A percentile compares a stretch with the other conserved stretches of the same genome.
These are phyloP conservation scores for Epinephelus awoara DNA, from an alignment of 2,797 vertebrate species.

Conservation along the genomic window DNA sequence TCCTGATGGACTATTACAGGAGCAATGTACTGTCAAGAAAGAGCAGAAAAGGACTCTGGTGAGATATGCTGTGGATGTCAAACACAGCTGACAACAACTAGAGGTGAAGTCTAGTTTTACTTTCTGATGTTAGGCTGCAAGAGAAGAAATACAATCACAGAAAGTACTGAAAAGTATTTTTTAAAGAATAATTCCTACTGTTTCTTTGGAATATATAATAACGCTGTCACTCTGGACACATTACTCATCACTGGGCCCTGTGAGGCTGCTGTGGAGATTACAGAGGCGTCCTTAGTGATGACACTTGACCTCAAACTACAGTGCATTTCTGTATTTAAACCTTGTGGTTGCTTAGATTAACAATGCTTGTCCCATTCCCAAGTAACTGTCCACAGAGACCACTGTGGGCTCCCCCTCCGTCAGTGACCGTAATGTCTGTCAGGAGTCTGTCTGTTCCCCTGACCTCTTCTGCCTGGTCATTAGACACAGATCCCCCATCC, in stretches of 20 bases:
- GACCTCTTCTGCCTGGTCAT: constrained; percentile 69
- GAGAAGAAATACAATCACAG: not conserved
- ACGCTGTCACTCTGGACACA: not conserved
- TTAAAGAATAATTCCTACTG: not conserved
- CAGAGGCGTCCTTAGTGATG: not conserved
- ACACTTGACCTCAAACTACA: constrained; percentile 4
- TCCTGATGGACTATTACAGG: constrained; percentile 46
- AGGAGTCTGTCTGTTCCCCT: constrained; percentile 44
- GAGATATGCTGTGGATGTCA: constrained; percentile 23
- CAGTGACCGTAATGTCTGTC: constrained; percentile 58
- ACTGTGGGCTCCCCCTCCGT: not conserved
- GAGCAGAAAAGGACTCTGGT: constrained; percentile 11
- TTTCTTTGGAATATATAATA: not conserved
- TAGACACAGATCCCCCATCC: constrained; percentile 62
- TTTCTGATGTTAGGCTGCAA: not conserved
- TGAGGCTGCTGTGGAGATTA: constrained; percentile 6
- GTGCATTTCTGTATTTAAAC: constrained; percentile 13
- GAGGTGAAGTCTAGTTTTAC: not conserved
- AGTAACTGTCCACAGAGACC: constrained; percentile 16
- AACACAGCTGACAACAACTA: constrained; percentile 18
- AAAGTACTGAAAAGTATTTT: constrained; percentile 1
- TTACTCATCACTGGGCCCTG: not conserved
- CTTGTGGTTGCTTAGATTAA: constrained; percentile 26
- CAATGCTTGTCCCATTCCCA: constrained; percentile 12
- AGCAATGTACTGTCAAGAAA: constrained; percentile 19